Evolutionary conservation across 2,113 vertebrate genomes (phyloP).

Genomic region (Marmota monax): DNA sequence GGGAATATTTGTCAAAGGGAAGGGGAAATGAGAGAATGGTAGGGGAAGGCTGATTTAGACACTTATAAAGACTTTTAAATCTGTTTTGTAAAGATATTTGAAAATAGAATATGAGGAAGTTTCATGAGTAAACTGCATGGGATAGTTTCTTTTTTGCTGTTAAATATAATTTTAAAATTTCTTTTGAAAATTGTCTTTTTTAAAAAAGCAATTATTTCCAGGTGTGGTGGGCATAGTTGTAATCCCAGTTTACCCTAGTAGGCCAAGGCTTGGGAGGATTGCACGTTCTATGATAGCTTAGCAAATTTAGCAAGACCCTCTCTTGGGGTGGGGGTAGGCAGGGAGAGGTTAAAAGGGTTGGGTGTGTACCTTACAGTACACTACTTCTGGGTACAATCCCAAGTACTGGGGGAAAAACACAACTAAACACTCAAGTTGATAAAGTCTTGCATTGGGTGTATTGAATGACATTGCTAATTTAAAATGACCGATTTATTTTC

Average conservation of each 20-base stretch:
- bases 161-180: conserved; percentile 20
- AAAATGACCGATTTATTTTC: background rate
- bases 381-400: too few species aligned
- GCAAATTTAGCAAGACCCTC: too few species aligned
- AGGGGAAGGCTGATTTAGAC: background rate
- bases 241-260: too few species aligned
- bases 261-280: too few species aligned
- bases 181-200: conserved; percentile 21
- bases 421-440: background rate
- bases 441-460: background rate
- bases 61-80: background rate
- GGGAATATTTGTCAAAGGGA: background rate
- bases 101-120: background rate
- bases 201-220: too few species aligned
- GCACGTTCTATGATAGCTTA: too few species aligned
- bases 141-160: conserved; percentile 5
- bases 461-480: background rate
- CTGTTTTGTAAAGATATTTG: background rate
- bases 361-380: too few species aligned
- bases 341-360: too few species aligned
- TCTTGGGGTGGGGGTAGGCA: too few species aligned
- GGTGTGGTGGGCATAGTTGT: too few species aligned
- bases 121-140: conserved; percentile 25
- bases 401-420: too few species aligned
- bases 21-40: background rate